phyloP scores from a whole-genome alignment of 2,113 vertebrate genomes.

The Dascyllus trimaculatus region DNA sequence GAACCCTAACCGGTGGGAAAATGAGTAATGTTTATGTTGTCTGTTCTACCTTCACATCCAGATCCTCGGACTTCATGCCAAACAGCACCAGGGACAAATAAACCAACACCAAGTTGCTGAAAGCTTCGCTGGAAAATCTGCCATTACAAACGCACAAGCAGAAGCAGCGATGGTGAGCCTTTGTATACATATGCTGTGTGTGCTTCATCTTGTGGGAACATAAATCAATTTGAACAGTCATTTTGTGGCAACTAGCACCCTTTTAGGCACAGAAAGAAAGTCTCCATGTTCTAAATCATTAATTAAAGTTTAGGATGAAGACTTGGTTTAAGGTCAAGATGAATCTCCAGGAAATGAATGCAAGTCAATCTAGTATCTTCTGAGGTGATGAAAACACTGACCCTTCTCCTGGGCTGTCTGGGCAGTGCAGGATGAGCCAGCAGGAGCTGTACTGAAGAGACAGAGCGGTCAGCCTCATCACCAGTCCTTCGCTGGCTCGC shows the following conservation, averaged over 20 bases:
- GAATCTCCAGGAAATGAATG: neutral
- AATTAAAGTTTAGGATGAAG: no score
- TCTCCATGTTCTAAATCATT: no score
- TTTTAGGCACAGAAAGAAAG: no score
- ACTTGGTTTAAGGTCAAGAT: no score
- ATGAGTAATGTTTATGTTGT: neutral
- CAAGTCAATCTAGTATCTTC: neutral
- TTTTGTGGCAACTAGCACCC: no score
- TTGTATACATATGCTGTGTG: neutral
- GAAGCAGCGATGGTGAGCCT: neutral
- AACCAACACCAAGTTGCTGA: conserved; percentile 88
- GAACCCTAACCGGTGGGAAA: neutral
- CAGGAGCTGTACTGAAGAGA: conserved; percentile 92
- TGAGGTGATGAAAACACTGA: conserved; percentile 51
- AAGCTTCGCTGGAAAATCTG: conserved; percentile 85
- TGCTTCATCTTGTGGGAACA: neutral
- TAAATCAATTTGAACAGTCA: no score
- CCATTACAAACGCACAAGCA: conserved; percentile 66
- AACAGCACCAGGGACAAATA: conserved; percentile 89
- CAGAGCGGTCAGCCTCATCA: conserved; percentile 88
- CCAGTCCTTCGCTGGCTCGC: conserved; percentile 85
- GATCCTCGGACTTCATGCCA: conserved; percentile 87
- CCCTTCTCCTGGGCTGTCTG: conserved; percentile 73
- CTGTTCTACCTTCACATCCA: conserved; percentile 91
- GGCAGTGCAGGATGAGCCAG: conserved; percentile 91